Base-by-base conservation (phyloP, 2,113 vertebrate species). In the Hucho hucho region DNA sequence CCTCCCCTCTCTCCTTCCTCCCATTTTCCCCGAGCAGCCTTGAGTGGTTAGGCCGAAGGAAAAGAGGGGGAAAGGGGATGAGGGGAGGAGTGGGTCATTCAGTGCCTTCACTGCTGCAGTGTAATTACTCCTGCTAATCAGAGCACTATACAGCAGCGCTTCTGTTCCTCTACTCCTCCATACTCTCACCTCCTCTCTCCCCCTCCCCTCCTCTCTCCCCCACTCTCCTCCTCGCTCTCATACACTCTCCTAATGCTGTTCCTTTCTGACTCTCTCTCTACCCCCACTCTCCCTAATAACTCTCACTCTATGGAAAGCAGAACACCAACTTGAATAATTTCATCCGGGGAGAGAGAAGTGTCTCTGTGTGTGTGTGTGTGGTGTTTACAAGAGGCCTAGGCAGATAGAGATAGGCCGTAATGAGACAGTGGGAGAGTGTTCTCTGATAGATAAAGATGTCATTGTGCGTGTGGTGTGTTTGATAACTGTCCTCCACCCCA, bases 121-220 rank as follows among this genome's bases (percentile, higher is more conserved):
- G 88, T 93, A 93, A 92, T 92, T 92, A 92, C 92, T 91, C 87
- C 81, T 76, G 83, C 91, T 93, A 93, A 94, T 94, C 90, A 93
- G 89, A 89, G 82, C 89, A 90, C 89, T 93, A 91, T 90, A 92
- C 90, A 90, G 90, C 87, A 87, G 87, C 80, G 83, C 81, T 87
- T 93, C 92, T 93, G 92, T 93, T 91, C 91, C 85, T 90, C 83
- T 84, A 61, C 59, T 75, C 69, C 66, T 59, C 79, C 69, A 75
- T 73, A 70, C 75, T 56, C 83, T 81, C 69, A 56, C 81, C 85
- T 82, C 83, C 63, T 43, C 47, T 46, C 69, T 61, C 64, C 28
- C 29, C 81, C 82, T 75, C 72, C 77, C 75, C 79, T 86, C 86
- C 86, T 86, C 86, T 88, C 88, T 86, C 82, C 74, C 74, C 77